Conservation (phyloP, 2,113 vertebrate genomes). For the Phrynosoma platyrhinos region DNA sequence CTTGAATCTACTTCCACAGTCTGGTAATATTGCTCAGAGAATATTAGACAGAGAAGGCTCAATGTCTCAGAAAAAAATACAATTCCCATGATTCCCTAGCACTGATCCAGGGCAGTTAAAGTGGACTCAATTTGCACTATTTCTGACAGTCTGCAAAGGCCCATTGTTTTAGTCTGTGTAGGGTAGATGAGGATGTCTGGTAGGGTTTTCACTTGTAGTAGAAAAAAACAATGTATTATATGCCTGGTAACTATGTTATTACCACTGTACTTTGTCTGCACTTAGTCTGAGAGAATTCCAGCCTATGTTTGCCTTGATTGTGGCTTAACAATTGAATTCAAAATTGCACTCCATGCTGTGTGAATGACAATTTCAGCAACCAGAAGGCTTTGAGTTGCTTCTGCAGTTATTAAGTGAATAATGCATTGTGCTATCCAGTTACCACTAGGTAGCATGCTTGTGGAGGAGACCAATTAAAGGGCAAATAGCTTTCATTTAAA, state of each 20-base stretch:
- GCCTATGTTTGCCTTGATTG: slow-evolving; percentile 1
- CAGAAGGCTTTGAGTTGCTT: slow-evolving; percentile 61
- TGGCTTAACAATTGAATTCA: neutral
- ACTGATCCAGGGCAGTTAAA: no score
- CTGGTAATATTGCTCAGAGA: slow-evolving; percentile 27
- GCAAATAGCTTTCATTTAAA: slow-evolving; percentile 12
- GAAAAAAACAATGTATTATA: slow-evolving; percentile 2
- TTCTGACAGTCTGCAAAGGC: no score
- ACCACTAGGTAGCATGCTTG: neutral
- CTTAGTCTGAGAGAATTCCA: slow-evolving; percentile 28
- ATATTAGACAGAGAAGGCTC: no score
- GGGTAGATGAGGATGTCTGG: neutral
- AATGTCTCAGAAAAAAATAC: no score
- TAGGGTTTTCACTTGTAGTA: slow-evolving; percentile 26
- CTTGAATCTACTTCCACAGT: slow-evolving; percentile 16
- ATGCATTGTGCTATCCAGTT: slow-evolving; percentile 57
- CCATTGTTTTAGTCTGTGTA: slow-evolving; percentile 28
- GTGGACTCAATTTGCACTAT: no score
- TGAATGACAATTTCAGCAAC: slow-evolving; percentile 47
- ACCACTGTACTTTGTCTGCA: neutral
- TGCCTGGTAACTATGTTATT: neutral
- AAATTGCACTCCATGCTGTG: slow-evolving; percentile 5
- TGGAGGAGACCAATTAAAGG: slow-evolving; percentile 35
- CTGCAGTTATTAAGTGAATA: slow-evolving; percentile 71
- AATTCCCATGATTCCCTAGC: no score